These are phyloP conservation scores for Drusus annulatus DNA, from an alignment of 1,140 invertebrate species.

Conservation along the genomic window DNA sequence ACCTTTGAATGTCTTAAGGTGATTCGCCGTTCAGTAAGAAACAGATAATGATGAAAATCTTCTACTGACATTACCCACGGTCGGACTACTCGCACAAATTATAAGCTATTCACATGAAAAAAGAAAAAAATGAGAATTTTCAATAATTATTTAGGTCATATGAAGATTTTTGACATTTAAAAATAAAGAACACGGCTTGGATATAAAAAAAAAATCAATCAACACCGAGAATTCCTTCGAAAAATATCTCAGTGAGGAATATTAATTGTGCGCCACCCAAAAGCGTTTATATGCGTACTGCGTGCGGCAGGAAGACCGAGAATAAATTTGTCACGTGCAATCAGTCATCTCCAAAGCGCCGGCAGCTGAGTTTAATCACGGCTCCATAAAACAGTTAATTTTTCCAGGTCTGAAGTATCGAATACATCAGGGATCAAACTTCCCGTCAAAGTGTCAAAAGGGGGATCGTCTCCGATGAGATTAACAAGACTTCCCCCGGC, in stretches of 20 bases:
- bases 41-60: too few species aligned
- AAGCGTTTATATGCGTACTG: neutral
- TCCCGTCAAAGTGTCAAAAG: constrained; percentile 40
- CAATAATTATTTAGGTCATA: neutral
- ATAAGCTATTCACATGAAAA: too few species aligned
- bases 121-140: too few species aligned
- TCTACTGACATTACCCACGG: too few species aligned
- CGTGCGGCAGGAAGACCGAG: neutral
- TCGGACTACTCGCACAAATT: too few species aligned
- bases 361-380: constrained; percentile 12
- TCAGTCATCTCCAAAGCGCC: neutral
- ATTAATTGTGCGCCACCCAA: neutral
- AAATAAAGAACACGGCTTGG: neutral
- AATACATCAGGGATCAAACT: constrained; percentile 29
- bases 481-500: constrained; percentile 19
- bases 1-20: too few species aligned
- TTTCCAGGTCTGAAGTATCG: neutral
- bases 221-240: neutral
- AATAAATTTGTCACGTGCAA: constrained; percentile 28
- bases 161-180: neutral
- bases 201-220: neutral
- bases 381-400: constrained; percentile 30
- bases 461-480: neutral
- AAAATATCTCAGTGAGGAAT: neutral
- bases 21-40: too few species aligned